phyloP scores from a whole-genome alignment of 2,888 invertebrate genomes.

The Frankliniella intonsa region DNA sequence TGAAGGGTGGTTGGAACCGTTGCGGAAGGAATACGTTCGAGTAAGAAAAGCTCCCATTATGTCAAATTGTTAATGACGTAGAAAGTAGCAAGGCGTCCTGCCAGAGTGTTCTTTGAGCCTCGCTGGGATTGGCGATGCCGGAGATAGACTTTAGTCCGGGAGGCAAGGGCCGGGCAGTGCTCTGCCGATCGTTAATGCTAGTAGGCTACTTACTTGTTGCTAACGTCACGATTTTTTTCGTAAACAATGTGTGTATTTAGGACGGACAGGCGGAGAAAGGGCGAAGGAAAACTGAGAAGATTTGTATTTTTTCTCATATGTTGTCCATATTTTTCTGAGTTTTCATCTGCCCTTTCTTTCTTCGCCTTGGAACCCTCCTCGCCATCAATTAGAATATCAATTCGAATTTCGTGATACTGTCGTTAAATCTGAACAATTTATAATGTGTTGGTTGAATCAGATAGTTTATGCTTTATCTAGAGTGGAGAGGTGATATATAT shows the following conservation, averaged over 20 bases:
- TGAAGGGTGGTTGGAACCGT: neutral
- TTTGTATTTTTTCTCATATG: neutral
- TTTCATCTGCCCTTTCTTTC: too few relatives aligned
- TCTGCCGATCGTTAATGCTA: too few relatives aligned
- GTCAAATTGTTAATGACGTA: conserved; percentile 8
- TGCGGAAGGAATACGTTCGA: neutral
- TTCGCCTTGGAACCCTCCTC: too few relatives aligned
- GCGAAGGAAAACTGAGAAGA: neutral
- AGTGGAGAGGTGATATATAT: neutral
- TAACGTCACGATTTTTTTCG: too few relatives aligned
- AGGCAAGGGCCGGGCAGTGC: too few relatives aligned
- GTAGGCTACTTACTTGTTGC: too few relatives aligned
- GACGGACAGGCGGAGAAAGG: neutral
- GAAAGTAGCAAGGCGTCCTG: neutral
- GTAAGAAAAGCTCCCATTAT: neutral
- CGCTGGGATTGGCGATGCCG: too few relatives aligned
- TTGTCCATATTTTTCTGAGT: too few relatives aligned
- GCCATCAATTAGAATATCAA: neutral
- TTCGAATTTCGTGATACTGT: neutral
- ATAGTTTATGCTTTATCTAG: conserved; percentile 13
- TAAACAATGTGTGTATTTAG: neutral
- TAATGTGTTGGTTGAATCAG: neutral
- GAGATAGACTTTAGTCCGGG: too few relatives aligned
- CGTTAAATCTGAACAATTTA: conserved; percentile 1
- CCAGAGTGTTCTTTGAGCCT: neutral